Conservation (phyloP, 2,797 vertebrate genomes). For the Tolypeutes matacus region DNA sequence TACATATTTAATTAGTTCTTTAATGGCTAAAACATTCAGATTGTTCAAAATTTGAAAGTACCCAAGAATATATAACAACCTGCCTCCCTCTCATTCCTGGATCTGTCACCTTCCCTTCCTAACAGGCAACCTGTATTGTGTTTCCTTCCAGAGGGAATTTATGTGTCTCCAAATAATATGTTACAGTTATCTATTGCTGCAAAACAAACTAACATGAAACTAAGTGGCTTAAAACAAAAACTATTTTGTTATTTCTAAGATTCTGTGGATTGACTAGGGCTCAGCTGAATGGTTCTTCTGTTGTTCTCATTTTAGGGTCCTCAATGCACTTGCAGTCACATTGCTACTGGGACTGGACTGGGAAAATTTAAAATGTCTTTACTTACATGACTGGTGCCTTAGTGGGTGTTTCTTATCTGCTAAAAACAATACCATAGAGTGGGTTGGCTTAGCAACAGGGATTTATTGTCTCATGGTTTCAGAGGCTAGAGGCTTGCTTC, state of each 20-base stretch:
- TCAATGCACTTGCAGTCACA: neutral
- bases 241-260: neutral
- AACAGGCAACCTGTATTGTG: neutral
- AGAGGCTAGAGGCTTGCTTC: no score
- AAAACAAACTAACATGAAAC: neutral
- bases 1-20: neutral
- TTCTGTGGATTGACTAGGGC: neutral
- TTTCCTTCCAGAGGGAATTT: neutral
- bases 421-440: no score
- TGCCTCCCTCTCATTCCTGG: neutral
- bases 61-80: neutral
- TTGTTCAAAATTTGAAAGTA: neutral
- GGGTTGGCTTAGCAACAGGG: no score
- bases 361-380: neutral
- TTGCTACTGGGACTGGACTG: neutral
- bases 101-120: neutral
- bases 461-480: no score
- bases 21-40: neutral
- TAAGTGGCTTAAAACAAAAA: neutral
- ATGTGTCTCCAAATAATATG: neutral
- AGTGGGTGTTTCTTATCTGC: no score
- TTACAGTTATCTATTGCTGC: neutral
- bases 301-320: neutral
- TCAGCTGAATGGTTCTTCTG: neutral
- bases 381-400: neutral